These are phyloP conservation scores for Euura lappo DNA, from an alignment of 1,140 invertebrate species.

Conservation along the genomic window DNA sequence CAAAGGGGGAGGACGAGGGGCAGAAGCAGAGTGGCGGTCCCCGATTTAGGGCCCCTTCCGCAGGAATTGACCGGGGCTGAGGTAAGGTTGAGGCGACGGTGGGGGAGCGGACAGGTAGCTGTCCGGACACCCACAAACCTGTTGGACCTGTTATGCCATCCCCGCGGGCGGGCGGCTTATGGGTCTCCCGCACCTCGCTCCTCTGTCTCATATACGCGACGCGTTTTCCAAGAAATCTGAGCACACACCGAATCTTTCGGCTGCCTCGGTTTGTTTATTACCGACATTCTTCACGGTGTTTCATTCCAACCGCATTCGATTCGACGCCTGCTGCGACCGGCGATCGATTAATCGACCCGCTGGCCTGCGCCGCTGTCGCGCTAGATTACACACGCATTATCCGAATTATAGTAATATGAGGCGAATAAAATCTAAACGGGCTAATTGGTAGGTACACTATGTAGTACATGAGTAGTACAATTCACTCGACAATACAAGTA, in stretches of 20 bases:
- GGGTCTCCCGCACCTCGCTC: not conserved
- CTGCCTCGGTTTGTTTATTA: not conserved
- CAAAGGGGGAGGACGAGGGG: conserved; percentile 7
- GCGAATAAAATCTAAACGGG: not conserved
- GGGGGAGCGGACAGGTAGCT: conserved; percentile 53
- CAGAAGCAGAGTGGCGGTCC: not conserved
- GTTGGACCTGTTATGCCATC: conserved; percentile 57
- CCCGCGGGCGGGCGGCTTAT: conserved; percentile 33
- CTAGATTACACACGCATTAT: not conserved
- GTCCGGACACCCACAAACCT: conserved; percentile 57
- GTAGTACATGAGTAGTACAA: not conserved
- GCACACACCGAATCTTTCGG: not conserved
- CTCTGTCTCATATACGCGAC: not conserved
- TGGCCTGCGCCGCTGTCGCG: no score
- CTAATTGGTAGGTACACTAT: not conserved
- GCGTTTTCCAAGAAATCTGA: conserved; percentile 7
- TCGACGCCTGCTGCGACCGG: not conserved
- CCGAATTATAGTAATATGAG: not conserved
- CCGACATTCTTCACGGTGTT: conserved; percentile 1
- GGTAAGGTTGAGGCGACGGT: conserved; percentile 9
- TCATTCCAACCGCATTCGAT: not conserved
- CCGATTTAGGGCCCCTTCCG: conserved; percentile 37
- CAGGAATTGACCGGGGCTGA: conserved; percentile 33
- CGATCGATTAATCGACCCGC: not conserved
- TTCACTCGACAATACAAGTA: no score